phyloP scores from a whole-genome alignment of 2,888 invertebrate genomes.

The Ectemnius continuus region DNA sequence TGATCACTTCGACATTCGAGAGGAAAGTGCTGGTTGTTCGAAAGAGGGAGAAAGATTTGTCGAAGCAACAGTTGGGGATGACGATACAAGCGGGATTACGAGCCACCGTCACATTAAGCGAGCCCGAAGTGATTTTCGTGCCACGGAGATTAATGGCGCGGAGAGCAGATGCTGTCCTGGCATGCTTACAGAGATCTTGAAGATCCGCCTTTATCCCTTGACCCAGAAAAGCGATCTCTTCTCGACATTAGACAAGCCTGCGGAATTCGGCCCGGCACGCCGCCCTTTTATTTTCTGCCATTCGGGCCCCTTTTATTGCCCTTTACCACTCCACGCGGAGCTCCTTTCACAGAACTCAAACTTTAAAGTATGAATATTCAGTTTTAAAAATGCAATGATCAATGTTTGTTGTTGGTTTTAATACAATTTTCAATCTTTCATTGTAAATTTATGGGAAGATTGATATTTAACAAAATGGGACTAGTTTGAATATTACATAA shows the following conservation, averaged over 20 bases:
- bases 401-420: no score
- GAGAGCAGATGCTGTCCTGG: constrained; percentile 30
- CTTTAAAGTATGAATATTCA: no score
- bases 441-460: no score
- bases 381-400: no score
- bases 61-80: constrained; percentile 18
- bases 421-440: no score
- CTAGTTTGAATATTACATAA: no score
- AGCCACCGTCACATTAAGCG: background rate
- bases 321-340: constrained; percentile 3
- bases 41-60: background rate
- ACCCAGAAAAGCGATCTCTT: constrained; percentile 28
- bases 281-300: no score
- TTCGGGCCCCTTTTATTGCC: constrained; percentile 4
- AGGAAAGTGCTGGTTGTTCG: background rate
- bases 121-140: background rate
- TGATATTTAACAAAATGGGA: no score
- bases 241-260: constrained; percentile 18
- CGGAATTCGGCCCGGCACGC: constrained; percentile 14
- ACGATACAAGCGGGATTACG: constrained; percentile 29
- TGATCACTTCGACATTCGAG: no score
- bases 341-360: background rate
- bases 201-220: constrained; percentile 31
- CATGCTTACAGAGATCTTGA: constrained; percentile 20
- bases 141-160: constrained; percentile 34